Conservation (phyloP, 2,888 invertebrate genomes). For the Perizoma affinitatum region DNA sequence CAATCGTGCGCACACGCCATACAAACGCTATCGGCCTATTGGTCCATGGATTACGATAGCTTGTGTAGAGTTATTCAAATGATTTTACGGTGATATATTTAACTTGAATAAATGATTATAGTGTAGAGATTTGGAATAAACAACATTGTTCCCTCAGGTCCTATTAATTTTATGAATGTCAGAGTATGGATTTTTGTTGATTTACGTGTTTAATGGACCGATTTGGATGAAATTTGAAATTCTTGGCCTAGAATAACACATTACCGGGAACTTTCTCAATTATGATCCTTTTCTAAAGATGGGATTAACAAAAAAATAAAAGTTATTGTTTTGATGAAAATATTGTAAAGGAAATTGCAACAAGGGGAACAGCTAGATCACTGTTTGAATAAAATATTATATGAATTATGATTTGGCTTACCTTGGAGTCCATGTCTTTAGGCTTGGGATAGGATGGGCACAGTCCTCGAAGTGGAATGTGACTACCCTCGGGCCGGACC, state of each 20-base stretch:
- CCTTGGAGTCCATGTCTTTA: conserved; percentile 81
- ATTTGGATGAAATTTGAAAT: too few species aligned
- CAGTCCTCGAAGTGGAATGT: conserved; percentile 73
- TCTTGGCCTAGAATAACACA: too few species aligned
- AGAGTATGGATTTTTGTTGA: too few species aligned
- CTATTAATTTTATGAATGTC: too few species aligned
- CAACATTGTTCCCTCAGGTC: background rate
- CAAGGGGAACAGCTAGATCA: conserved; percentile 4
- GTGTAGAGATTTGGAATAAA: background rate
- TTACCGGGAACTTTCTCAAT: too few species aligned
- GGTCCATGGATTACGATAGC: conserved; percentile 17
- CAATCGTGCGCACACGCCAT: conserved; percentile 51
- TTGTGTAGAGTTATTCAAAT: conserved; percentile 16
- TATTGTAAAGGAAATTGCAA: background rate
- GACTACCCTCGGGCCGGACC: conserved; percentile 49
- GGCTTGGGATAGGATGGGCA: conserved; percentile 66
- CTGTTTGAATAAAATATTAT: background rate
- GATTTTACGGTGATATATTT: conserved; percentile 31
- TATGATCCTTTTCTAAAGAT: too few species aligned
- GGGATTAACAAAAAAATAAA: too few species aligned
- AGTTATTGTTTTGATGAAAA: too few species aligned
- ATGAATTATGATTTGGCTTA: conserved; percentile 43
- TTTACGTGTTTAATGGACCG: too few species aligned
- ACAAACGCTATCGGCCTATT: conserved; percentile 14
- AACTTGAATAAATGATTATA: conserved; percentile 8